Evolutionary conservation across 2,888 invertebrate genomes (phyloP).

Genomic region (Agapostemon virescens): DNA sequence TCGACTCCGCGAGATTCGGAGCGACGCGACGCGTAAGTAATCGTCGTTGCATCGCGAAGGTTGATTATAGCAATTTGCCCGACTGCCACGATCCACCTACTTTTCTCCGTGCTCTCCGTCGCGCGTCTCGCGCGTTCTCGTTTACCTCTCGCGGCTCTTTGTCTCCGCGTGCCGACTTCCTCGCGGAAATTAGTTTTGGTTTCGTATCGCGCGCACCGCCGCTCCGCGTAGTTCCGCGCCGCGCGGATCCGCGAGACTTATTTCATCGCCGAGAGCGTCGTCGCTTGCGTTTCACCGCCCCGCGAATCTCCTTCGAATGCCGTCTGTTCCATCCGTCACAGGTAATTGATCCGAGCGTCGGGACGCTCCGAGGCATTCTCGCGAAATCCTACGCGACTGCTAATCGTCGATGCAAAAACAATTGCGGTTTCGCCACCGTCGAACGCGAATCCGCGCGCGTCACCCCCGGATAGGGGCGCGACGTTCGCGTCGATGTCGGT

Average conservation of each 20-base stretch:
- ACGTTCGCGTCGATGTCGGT: too few species aligned
- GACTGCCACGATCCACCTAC: slow-evolving; percentile 36
- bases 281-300: neutral
- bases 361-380: neutral
- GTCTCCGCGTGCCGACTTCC: slow-evolving; percentile 21
- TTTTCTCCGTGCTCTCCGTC: neutral
- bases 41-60: slow-evolving; percentile 51
- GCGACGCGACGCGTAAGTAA: slow-evolving; percentile 56
- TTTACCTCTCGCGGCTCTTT: slow-evolving; percentile 24
- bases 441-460: neutral
- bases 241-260: slow-evolving; percentile 19
- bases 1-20: slow-evolving; percentile 40
- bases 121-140: neutral
- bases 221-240: too few species aligned
- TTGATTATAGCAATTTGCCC: slow-evolving; percentile 63
- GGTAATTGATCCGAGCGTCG: slow-evolving; percentile 25
- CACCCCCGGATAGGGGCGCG: neutral
- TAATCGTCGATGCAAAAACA: neutral
- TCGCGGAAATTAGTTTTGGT: slow-evolving; percentile 50
- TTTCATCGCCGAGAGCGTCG: slow-evolving; percentile 13
- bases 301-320: neutral
- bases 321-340: slow-evolving; percentile 12
- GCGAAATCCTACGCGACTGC: neutral
- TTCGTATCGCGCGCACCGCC: slow-evolving; percentile 41
- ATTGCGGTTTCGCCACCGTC: neutral